Percentiles rank a stretch among this genome's conserved stretches.
Evolutionary conservation across 2,113 vertebrate species (phyloP).

Genomic region (Cichladusa arquata): DNA sequence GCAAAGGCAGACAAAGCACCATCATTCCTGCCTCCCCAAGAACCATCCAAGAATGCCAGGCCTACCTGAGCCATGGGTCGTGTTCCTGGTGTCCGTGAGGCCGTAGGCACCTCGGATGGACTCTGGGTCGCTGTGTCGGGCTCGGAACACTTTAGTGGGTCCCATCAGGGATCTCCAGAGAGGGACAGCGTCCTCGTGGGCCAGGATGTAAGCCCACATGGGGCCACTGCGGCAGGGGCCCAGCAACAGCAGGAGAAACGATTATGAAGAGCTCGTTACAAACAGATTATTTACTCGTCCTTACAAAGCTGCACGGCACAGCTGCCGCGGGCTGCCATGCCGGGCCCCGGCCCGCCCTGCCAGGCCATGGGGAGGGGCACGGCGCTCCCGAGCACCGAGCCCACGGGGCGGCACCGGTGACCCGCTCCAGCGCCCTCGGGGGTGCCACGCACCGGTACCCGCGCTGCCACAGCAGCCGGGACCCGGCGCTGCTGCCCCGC

Average conservation of each 20-base stretch:
- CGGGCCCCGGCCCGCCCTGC: background rate
- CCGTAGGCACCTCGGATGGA: constrained; percentile 87
- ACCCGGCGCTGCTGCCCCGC: background rate
- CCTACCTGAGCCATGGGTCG: constrained; percentile 92
- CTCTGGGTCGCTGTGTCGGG: constrained; percentile 77
- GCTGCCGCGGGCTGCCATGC: background rate
- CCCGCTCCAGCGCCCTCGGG: background rate
- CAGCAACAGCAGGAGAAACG: background rate
- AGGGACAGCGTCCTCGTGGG: constrained; percentile 82
- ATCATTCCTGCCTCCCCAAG: background rate
- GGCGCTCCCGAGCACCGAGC: background rate
- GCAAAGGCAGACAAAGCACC: background rate
- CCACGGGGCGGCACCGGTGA: background rate
- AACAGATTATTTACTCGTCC: background rate
- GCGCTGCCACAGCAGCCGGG: background rate
- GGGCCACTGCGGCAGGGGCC: constrained; percentile 78
- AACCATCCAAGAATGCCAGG: background rate
- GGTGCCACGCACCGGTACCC: background rate
- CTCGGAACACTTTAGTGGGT: constrained; percentile 91
- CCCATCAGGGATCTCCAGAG: constrained; percentile 93
- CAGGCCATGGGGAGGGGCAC: background rate
- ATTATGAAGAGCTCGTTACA: background rate
- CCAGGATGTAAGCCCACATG: constrained; percentile 91
- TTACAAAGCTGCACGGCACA: background rate
- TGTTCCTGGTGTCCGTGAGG: constrained; percentile 95